Evolutionary conservation across 2,888 invertebrate species (phyloP), one percentile per base, ranked within the genome.

Genomic region (Drosophila pegasa): DNA sequence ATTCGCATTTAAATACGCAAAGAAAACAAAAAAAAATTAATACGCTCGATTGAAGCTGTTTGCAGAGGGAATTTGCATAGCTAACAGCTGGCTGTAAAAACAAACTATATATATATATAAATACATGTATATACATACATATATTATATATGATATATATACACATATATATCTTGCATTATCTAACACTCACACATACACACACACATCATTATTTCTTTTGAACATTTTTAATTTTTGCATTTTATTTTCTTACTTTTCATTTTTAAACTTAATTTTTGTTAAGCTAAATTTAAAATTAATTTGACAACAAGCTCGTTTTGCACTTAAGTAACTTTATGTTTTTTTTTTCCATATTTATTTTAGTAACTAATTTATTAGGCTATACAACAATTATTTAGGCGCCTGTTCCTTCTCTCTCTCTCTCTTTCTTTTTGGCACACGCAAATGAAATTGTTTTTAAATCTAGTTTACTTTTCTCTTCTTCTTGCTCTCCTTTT

Each of bases 221-320:
- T 71, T 69, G 45, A 68, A 68, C 52, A 67, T 45, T 43, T 67
- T 27, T 33, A 12, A 10, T 38, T 33, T 45, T 37, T 22, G 9
- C 10, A 8, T 35, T 57, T 20, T 2, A 7, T 65, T 43, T 22
- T 20, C 48, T 43, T n/a, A n/a, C n/a, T 18, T 16, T 20, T 1
- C n/a, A n/a, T 5, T 22, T 18, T 35, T 54, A 14, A 18, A 27
- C 18, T 29, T 51, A 25, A 12, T 60, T 55, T 40, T 27, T 52
- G 58, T 71, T 62, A 72, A 75, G 75, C 87, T 80, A 83, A 79
- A 50, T 68, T 59, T 69, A 67, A 86, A 80, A 77, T 69, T 80
- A 77, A 84, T 89, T 84, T 77, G 87, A 85, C 89, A 89, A 85
- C 89, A 85, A 85, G 85, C 85, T 85, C 85, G 89, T 89, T 85